Conservation (phyloP, 2,797 vertebrate genomes). For the Eurystomus glaucurus region DNA sequence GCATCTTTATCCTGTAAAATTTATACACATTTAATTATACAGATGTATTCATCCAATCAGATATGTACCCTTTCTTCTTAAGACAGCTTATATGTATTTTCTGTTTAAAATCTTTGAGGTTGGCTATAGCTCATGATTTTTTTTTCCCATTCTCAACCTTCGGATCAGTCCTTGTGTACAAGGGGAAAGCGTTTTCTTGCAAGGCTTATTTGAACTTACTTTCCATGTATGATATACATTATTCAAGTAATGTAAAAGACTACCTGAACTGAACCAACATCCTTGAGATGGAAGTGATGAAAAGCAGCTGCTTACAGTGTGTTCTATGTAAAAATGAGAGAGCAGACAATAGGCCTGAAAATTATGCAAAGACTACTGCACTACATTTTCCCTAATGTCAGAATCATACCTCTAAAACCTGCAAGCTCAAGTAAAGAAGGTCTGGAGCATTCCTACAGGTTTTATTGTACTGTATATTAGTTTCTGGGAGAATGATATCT, state of each 20-base stretch:
- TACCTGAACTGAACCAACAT: slow-evolving; percentile 4
- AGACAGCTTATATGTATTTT: not conserved
- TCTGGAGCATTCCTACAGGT: not conserved
- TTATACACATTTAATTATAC: not conserved
- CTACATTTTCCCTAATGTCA: not conserved
- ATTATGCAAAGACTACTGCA: not conserved
- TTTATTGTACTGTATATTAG: not conserved
- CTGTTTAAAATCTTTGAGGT: slow-evolving; percentile 21
- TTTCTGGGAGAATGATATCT: not conserved
- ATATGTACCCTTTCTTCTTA: not conserved
- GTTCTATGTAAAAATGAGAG: slow-evolving; percentile 14
- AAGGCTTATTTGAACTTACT: slow-evolving; percentile 33
- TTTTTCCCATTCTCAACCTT: not conserved
- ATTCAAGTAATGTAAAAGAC: slow-evolving; percentile 50
- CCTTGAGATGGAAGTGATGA: slow-evolving; percentile 43
- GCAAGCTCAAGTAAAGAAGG: not conserved
- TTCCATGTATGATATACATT: slow-evolving; percentile 13
- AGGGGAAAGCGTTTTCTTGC: not conserved
- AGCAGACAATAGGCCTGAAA: slow-evolving; percentile 20
- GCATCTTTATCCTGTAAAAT: not conserved
- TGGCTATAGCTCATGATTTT: not conserved
- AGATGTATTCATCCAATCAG: not conserved
- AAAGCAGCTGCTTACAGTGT: slow-evolving; percentile 17
- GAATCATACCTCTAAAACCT: not conserved
- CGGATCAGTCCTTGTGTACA: not conserved